Percentiles rank a stretch among this genome's conserved stretches.
Conservation (phyloP, 2,888 invertebrate genomes). For the Conops quadrifasciatus region DNA sequence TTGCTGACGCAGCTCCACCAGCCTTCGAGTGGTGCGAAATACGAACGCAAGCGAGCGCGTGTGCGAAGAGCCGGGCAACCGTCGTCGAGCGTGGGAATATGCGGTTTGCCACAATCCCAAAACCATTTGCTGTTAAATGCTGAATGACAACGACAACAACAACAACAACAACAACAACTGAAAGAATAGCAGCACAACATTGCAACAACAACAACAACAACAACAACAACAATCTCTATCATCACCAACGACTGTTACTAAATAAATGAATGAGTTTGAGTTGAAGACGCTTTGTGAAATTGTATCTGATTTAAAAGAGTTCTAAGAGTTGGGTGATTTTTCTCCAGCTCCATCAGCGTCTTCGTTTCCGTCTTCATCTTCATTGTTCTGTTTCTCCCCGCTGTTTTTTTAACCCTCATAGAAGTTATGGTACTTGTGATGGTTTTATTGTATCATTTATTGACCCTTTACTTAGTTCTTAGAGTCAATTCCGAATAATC, state of each 20-base stretch:
- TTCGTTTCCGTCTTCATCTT: not conserved
- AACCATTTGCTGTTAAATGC: slow-evolving; percentile 51
- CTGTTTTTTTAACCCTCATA: too few relatives aligned
- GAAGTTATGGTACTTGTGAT: too few relatives aligned
- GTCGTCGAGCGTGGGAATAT: slow-evolving; percentile 53
- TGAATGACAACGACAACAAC: slow-evolving; percentile 39
- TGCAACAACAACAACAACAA: slow-evolving; percentile 40
- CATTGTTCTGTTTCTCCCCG: not conserved
- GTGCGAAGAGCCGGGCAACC: slow-evolving; percentile 39
- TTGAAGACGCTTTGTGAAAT: slow-evolving; percentile 24
- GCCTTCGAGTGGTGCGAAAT: slow-evolving; percentile 30
- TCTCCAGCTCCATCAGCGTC: too few relatives aligned
- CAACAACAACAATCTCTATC: slow-evolving; percentile 37
- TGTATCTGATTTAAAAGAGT: slow-evolving; percentile 26
- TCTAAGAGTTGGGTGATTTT: not conserved
- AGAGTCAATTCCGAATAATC: too few relatives aligned
- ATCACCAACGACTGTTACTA: slow-evolving; percentile 37
- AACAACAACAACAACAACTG: slow-evolving; percentile 38
- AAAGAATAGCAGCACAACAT: slow-evolving; percentile 35
- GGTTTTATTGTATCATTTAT: too few relatives aligned
- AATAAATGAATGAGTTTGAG: slow-evolving; percentile 17
- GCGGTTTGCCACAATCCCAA: slow-evolving; percentile 56
- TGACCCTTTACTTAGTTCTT: too few relatives aligned
- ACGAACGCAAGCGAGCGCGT: slow-evolving; percentile 49
- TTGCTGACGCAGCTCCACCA: not conserved